Evolutionary conservation across 2,797 vertebrate species (phyloP).

Genomic region (Chaunax sp.): DNA sequence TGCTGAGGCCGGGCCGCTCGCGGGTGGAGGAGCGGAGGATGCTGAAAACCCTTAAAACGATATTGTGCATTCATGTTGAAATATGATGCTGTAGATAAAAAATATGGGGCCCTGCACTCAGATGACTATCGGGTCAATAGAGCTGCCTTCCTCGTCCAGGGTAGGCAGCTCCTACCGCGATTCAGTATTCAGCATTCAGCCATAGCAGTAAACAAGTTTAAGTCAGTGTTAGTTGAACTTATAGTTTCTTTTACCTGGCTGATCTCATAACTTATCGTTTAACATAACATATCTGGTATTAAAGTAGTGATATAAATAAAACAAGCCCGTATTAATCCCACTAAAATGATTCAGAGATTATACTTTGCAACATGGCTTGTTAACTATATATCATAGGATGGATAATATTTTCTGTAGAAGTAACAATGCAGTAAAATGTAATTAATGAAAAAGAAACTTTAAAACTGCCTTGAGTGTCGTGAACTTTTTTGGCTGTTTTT

Average conservation of each 20-base stretch:
- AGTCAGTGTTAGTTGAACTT: too few relatives aligned
- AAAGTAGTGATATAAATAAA: too few relatives aligned
- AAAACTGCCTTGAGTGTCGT: neutral
- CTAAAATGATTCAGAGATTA: neutral
- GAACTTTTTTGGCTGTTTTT: neutral
- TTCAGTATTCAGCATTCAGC: too few relatives aligned
- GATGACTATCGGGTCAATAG: neutral
- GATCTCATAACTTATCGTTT: too few relatives aligned
- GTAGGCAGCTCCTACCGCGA: too few relatives aligned
- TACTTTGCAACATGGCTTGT: too few relatives aligned
- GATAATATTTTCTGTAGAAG: too few relatives aligned
- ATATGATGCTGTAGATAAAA: neutral
- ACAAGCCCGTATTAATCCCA: neutral
- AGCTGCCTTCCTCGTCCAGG: neutral
- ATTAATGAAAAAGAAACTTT: neutral
- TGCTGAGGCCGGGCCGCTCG: conserved; percentile 34
- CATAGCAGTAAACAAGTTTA: too few relatives aligned
- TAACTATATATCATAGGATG: too few relatives aligned
- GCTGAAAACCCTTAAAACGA: neutral
- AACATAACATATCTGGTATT: too few relatives aligned
- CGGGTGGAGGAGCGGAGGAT: conserved; percentile 20
- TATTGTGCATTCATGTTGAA: neutral
- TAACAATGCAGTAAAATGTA: neutral
- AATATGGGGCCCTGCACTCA: neutral
- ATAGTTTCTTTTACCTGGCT: too few relatives aligned